Evolutionary conservation across 2,888 invertebrate species (phyloP), one percentile per base, ranked within the genome.

Genomic region (Cactoblastis cactorum): DNA sequence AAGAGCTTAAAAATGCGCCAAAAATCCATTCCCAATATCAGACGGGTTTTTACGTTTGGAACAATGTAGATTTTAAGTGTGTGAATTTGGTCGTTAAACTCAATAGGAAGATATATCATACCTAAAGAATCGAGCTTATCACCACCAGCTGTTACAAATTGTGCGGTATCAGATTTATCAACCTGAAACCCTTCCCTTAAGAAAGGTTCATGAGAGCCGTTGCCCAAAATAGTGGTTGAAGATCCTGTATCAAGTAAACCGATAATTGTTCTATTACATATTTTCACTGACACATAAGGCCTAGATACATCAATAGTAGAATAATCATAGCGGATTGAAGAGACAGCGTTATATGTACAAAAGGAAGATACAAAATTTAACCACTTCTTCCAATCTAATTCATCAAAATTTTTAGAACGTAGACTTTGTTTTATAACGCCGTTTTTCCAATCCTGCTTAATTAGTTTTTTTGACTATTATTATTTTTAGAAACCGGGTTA

Each of bases 241-340:
- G 62, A 54, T 8, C 64, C 62, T 12, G 62, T 54, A 48, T 63
- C 62, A 2, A 63, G 38, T 17, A 65, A 19, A 0, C 61, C 62
- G 2, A 1, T 19, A 9, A 9, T 35, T 2, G 14, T 15, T 8
- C 14, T n/a, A 15, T 9, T 24, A 9, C 15, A 2, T 6, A 55
- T 47, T 17, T 32, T 24, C 2, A 62, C 33, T 5, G 43, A 51
- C 6, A 53, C 52, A 33, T 58, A 59, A n/a, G 62, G 58, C 0
- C 64, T 38, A 17, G 35, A 43, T 12, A 39, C 22, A 19, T 19
- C 6, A 47, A 58, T 54, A 18, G 53, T 52, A 9, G 2, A 14
- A 5, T 45, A 41, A 24, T 51, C 51, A 14, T 18, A 11, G 14
- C 49, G 32, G 45, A 63, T 56, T 60, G 63, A 35, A 49, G 51